Conservation (phyloP, 2,888 invertebrate species). For the Pegoplata infirma region DNA sequence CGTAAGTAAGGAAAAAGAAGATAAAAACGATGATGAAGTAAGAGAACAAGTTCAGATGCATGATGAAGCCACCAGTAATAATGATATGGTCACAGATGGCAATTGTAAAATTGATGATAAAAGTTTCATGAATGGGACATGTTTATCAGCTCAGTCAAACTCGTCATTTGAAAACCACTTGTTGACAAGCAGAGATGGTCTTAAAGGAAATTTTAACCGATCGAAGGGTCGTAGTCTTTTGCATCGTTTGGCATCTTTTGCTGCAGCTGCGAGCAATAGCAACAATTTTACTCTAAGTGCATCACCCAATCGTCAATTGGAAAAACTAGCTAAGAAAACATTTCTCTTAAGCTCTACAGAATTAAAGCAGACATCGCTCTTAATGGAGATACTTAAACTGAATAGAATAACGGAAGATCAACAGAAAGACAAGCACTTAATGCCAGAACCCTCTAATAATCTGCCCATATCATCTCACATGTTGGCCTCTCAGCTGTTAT, state of each 20-base stretch:
- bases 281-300: not conserved
- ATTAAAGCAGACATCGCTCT: slow-evolving; percentile 37
- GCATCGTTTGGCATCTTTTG: slow-evolving; percentile 47
- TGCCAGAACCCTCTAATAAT: not conserved
- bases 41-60: too few species aligned
- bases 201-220: slow-evolving; percentile 6
- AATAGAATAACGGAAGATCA: slow-evolving; percentile 18
- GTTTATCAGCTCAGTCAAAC: too few species aligned
- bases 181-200: not conserved
- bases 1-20: too few species aligned
- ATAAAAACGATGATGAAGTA: too few species aligned
- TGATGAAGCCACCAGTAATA: slow-evolving; percentile 6
- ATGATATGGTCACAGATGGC: not conserved
- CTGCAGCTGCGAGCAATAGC: slow-evolving; percentile 39
- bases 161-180: not conserved
- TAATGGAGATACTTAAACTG: slow-evolving; percentile 46
- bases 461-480: slow-evolving; percentile 20
- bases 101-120: not conserved
- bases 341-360: slow-evolving; percentile 26
- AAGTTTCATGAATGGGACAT: too few species aligned
- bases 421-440: not conserved
- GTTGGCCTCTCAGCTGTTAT: slow-evolving; percentile 40
- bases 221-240: slow-evolving; percentile 39
- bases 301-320: slow-evolving; percentile 11
- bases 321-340: slow-evolving; percentile 40